Base-by-base conservation (phyloP, 2,888 invertebrate genomes). In the Agrilus biguttatus region DNA sequence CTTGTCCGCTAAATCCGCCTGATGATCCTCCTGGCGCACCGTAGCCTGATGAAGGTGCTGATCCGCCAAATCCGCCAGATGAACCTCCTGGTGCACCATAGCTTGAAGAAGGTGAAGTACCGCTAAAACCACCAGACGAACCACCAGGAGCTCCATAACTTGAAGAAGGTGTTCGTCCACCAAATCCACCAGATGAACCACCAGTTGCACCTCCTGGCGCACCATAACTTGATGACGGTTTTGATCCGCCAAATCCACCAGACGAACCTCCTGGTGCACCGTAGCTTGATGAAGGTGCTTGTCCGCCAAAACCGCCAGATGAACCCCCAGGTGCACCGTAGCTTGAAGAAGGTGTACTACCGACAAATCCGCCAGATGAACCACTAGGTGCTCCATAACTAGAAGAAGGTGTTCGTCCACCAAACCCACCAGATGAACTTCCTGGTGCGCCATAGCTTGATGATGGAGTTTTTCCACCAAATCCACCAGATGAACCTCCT, bases 81-180 rank as follows among this genome's bases (percentile, higher is more conserved):
- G 52, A 49, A 38, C 57, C 55, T 8, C 56, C 56, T 23, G 46
- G 45, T 36, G 51, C 52, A 14, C 45, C 45, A 34, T 43, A 46
- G 36, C n/a, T 45, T 41, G 36, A 40, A n/a, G 46, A 43, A 14
- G 48, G 41, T 42, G 33, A 47, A 19, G 51, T 51, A 32, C 49
- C 47, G 10, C 50, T 43, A 48, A 48, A 19, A 34, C 54, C 35
- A 10, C 28, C 28, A 10, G 28, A 28, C 2, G 28, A 28, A 28
- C 8, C 28, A 10, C 8, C 5, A 0, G 62, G 59, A 41, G 55
- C 55, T 6, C 62, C 60, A 39, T 60, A 61, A 10, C 43, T 46
- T 14, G 41, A 40, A 21, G 47, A 45, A 21, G 45, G 47, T 23
- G 36, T 4, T 28, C 4, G 28, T 28, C 28, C 28, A 10, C 44